These are phyloP conservation scores for Limnodromus scolopaceus DNA, from an alignment of 2,797 vertebrate species.

Conservation along the genomic window DNA sequence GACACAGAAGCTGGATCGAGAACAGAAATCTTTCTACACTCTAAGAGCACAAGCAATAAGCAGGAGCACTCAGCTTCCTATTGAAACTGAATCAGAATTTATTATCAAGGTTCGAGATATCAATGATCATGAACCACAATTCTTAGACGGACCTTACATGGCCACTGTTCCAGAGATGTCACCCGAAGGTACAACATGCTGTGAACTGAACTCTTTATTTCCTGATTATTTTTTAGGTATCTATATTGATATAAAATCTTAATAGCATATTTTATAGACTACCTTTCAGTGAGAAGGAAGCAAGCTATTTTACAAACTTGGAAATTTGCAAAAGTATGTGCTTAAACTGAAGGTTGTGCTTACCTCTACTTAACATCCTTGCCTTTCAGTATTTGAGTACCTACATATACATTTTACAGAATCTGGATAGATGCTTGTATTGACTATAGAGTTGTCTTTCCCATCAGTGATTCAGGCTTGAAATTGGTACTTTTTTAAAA, in stretches of 20 bases:
- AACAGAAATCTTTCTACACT: conserved; percentile 87
- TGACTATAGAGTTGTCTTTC: neutral
- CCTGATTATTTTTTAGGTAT: neutral
- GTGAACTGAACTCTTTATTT: neutral
- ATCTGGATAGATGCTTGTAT: neutral
- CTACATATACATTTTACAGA: neutral
- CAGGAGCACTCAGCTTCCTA: conserved; percentile 78
- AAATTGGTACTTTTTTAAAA: neutral
- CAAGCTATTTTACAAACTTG: neutral
- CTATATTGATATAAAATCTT: neutral
- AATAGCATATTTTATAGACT: neutral
- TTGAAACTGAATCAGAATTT: conserved; percentile 92
- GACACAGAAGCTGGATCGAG: conserved; percentile 87
- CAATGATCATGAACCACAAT: conserved; percentile 92
- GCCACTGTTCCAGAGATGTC: conserved; percentile 94
- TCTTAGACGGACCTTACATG: conserved; percentile 90
- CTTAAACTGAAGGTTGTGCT: neutral
- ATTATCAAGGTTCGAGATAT: conserved; percentile 92
- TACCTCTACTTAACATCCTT: neutral
- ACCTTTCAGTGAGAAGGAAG: neutral
- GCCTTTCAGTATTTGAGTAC: neutral
- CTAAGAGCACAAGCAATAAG: conserved; percentile 88
- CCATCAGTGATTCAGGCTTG: neutral
- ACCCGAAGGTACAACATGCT: conserved; percentile 81
- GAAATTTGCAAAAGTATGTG: neutral